Evolutionary conservation across 1,140 invertebrate genomes (phyloP), one percentile per base, ranked within the genome.

Genomic region (Proctacanthus coquilletti): DNA sequence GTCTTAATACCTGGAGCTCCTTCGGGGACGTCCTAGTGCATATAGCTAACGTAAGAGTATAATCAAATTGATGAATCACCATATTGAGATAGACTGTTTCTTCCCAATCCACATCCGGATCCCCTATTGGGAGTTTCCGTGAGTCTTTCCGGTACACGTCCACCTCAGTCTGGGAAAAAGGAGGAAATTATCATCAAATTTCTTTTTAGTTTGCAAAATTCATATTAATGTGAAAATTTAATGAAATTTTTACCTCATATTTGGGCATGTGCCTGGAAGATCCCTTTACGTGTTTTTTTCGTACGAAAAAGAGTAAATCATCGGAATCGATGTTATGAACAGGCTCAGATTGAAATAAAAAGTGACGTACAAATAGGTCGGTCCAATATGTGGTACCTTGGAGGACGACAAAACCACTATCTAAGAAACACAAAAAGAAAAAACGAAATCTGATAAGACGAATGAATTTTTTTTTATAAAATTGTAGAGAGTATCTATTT

Each of bases 21-120:
- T 94, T 92, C 33, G 89, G 86, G 53, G 87, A 92, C 38, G 92
- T 98, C 60, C 93, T 75, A 31, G 91, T 96, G 65, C 94, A 98
- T 50, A 98, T 89, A 41, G 93, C 94, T 63, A 95, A 70, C 9
- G 94, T 98, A 30, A 98, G 70, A 31, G 82, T 93, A 62, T 97
- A 99, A 60, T 97, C 88, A 66, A 98, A 91, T 67, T 97, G 91
- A 68, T 98, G 94, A 52, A 98, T 81, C 45, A 98, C 91, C 47
- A 98, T 70, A 69, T 99, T 98, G 33, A 98, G 70, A 68, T 97
- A 98, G 41, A 98, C 91, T 33, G 94, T 98, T 70, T 98, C 94
- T 65, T 98, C 91, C 94, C 94, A 98, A 67, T 97, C 92, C 48
- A 97, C 84, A 52, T 89, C 84, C 17, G 82, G 82, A 68, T 97